Evolutionary conservation across 1,140 invertebrate genomes (phyloP).

Genomic region (Ectropis grisescens): DNA sequence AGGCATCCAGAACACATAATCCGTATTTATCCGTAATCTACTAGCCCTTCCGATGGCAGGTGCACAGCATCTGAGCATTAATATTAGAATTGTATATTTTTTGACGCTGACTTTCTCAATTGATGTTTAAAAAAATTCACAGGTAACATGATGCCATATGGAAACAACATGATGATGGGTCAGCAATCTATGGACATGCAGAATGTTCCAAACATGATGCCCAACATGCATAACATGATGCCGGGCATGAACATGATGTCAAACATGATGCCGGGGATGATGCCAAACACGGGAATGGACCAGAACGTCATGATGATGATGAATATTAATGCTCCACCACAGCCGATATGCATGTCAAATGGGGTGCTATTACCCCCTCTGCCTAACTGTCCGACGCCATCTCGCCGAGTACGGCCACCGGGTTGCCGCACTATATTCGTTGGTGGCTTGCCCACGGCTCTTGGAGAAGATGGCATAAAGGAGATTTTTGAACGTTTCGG

Average conservation of each 20-base stretch:
- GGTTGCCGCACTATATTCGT: slow-evolving; percentile 96
- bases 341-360: slow-evolving; percentile 21
- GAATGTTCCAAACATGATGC: slow-evolving; percentile 13
- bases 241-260: slow-evolving; percentile 11
- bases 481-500: slow-evolving; percentile 87
- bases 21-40: too few species aligned
- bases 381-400: slow-evolving; percentile 83
- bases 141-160: slow-evolving; percentile 24
- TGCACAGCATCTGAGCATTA: too few species aligned
- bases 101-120: too few species aligned
- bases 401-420: slow-evolving; percentile 85
- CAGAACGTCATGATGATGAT: slow-evolving; percentile 31
- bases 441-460: slow-evolving; percentile 90
- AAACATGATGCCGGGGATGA: slow-evolving; percentile 25
- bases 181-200: slow-evolving; percentile 21
- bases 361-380: slow-evolving; percentile 83
- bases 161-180: slow-evolving; percentile 20
- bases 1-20: too few species aligned
- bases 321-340: too few species aligned
- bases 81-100: too few species aligned
- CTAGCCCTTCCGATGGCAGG: too few species aligned
- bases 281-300: slow-evolving; percentile 28
- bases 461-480: slow-evolving; percentile 84
- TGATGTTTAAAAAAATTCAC: slow-evolving; percentile 1
- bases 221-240: slow-evolving; percentile 14